A percentile compares a stretch with the other conserved stretches of the same genome.
phyloP scores from a whole-genome alignment of 1,140 invertebrate genomes.

The Geopemphigus sp. region DNA sequence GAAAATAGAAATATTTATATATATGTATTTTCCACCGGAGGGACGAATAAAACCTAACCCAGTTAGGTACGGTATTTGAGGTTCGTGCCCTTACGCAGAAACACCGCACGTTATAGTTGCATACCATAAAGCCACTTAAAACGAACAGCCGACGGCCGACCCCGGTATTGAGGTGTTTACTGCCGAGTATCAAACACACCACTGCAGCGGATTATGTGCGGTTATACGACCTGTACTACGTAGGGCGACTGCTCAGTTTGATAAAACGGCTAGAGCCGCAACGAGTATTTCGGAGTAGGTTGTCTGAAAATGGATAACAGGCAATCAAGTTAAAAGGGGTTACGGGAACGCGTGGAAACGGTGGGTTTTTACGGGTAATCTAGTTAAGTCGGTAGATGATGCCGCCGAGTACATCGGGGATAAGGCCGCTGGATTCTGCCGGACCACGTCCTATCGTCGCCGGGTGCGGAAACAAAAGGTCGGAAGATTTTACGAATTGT shows the following conservation, averaged over 20 bases:
- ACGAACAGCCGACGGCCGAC: not conserved
- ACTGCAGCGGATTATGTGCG: not conserved
- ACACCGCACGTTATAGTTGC: not conserved
- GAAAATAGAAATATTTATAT: too few relatives aligned
- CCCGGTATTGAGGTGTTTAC: not conserved
- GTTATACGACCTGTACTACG: not conserved
- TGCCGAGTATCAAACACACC: too few relatives aligned
- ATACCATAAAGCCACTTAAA: not conserved
- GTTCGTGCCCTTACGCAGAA: too few relatives aligned
- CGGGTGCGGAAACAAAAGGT: not conserved
- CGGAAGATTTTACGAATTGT: not conserved
- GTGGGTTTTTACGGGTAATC: constrained; percentile 7
- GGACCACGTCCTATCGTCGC: not conserved
- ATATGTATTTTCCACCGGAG: too few relatives aligned
- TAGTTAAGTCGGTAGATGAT: constrained; percentile 26
- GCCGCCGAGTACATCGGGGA: not conserved
- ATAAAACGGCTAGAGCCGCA: not conserved
- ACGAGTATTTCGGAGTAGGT: not conserved
- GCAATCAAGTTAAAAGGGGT: constrained; percentile 40
- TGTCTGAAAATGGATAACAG: not conserved
- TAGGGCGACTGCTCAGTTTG: not conserved
- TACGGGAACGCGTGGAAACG: not conserved
- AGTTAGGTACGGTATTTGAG: too few relatives aligned
- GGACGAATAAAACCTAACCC: too few relatives aligned
- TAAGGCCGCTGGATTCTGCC: not conserved